Conservation (phyloP, 2,797 vertebrate species). For the Rhinoraja longicauda region DNA sequence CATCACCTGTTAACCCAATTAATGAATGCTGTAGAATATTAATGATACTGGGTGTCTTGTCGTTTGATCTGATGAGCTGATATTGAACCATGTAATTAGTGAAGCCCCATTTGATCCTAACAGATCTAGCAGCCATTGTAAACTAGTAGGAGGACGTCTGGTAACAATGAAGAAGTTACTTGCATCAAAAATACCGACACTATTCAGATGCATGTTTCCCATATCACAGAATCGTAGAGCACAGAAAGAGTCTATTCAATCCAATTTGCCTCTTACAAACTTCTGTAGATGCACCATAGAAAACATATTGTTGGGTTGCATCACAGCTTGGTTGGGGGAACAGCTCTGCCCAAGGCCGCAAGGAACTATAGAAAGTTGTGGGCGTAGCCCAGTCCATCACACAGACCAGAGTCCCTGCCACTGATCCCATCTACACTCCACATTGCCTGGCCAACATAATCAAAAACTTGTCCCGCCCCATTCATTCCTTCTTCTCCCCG, state of each 20-base stretch:
- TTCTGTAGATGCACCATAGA: no score
- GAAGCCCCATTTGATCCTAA: neutral
- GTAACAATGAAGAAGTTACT: neutral
- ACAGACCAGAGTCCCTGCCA: no score
- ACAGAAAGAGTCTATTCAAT: neutral
- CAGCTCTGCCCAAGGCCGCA: no score
- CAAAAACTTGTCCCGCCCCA: no score
- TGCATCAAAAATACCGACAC: neutral
- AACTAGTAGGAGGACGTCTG: neutral
- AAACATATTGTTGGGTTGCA: no score
- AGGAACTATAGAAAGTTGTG: no score
- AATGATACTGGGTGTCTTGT: neutral
- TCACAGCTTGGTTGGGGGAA: no score
- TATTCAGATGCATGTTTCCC: neutral
- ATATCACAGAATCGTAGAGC: neutral
- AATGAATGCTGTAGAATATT: neutral
- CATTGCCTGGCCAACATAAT: no score
- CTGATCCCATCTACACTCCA: no score
- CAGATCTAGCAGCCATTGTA: neutral
- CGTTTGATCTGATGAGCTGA: neutral
- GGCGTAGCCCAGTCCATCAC: no score
- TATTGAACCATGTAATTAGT: neutral
- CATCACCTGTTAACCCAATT: no score
- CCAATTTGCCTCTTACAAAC: neutral
- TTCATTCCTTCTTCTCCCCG: no score